phyloP scores from a whole-genome alignment of 2,888 invertebrate species.

The Cylloceria caligata region DNA sequence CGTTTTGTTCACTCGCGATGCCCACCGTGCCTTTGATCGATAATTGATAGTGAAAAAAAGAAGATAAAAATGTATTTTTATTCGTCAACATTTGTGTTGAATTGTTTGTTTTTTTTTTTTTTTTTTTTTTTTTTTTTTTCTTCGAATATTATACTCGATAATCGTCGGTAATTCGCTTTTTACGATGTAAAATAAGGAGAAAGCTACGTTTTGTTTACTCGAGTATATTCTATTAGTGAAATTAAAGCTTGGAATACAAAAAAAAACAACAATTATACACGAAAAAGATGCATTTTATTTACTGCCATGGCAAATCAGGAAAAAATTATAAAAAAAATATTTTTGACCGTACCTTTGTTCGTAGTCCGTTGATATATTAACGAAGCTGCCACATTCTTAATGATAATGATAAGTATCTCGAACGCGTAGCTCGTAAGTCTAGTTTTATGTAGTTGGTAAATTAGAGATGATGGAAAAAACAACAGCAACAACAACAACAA shows the following conservation, averaged over 20 bases:
- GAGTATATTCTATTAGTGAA: slow-evolving; percentile 14
- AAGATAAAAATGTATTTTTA: slow-evolving; percentile 22
- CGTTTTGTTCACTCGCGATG: neutral
- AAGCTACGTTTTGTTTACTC: neutral
- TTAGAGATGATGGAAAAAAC: slow-evolving; percentile 1
- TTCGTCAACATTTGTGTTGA: slow-evolving; percentile 4
- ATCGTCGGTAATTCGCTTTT: slow-evolving; percentile 9
- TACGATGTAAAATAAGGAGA: neutral
- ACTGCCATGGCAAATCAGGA: slow-evolving; percentile 58
- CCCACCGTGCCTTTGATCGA: slow-evolving; percentile 25
- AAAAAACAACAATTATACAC: slow-evolving; percentile 16
- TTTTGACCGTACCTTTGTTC: slow-evolving; percentile 46
- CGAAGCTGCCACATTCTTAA: slow-evolving; percentile 65
- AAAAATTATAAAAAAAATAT: slow-evolving; percentile 21
- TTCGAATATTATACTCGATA: slow-evolving; percentile 17
- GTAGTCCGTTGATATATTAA: slow-evolving; percentile 48
- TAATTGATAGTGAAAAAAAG: neutral
- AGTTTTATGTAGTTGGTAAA: slow-evolving; percentile 32
- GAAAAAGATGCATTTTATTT: slow-evolving; percentile 13
- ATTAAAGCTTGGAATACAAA: slow-evolving; percentile 33
- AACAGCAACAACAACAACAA: neutral
- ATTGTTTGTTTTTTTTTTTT: neutral
- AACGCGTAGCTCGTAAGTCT: slow-evolving; percentile 44
- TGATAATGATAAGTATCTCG: slow-evolving; percentile 45
- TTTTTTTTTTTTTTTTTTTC: neutral